Evolutionary conservation across 2,888 invertebrate genomes (phyloP).

Genomic region (Thysanoteuthis rhombus): DNA sequence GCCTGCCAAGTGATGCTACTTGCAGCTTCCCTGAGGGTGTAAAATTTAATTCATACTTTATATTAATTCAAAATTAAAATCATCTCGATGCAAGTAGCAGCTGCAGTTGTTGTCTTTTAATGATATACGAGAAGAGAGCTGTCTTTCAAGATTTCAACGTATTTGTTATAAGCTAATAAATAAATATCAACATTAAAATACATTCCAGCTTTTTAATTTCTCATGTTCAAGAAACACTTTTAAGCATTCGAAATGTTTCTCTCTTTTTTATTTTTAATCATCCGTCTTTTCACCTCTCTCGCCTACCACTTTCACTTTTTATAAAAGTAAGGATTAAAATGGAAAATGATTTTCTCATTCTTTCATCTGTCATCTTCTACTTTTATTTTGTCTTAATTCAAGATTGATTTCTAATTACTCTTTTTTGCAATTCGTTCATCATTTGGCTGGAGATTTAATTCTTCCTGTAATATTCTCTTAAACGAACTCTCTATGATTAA

Average conservation of each 20-base stretch:
- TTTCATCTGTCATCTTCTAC: not conserved
- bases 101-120: not conserved
- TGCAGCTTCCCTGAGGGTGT: too few relatives aligned
- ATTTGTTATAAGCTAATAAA: not conserved
- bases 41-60: not conserved
- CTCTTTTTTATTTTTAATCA: not conserved
- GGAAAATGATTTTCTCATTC: not conserved
- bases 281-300: not conserved
- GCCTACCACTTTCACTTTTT: not conserved
- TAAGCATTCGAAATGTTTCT: not conserved
- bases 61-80: not conserved
- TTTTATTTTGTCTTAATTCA: not conserved
- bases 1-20: too few relatives aligned
- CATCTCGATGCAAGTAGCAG: not conserved
- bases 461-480: not conserved
- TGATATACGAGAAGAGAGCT: not conserved
- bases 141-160: not conserved
- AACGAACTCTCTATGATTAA: not conserved
- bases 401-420: not conserved
- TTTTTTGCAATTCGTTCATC: not conserved
- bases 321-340: not conserved
- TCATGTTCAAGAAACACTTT: not conserved
- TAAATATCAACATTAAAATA: not conserved
- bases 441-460: not conserved
- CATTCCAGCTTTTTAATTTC: not conserved